Evolutionary conservation across 2,113 vertebrate genomes (phyloP), one percentile per base, ranked within the genome.

Genomic region (Alexandromys fortis): DNA sequence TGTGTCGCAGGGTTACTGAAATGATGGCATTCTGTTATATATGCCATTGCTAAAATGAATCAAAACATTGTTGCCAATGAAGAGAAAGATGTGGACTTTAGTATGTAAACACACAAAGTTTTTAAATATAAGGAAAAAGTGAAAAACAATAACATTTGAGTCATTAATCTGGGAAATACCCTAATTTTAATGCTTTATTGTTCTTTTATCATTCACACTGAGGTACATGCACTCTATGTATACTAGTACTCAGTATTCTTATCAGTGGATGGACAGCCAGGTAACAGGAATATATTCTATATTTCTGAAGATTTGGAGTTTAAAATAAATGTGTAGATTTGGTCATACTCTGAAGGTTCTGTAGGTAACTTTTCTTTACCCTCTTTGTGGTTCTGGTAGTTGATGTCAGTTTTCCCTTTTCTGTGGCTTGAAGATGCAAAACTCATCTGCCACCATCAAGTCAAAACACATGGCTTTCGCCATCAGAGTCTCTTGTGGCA

Each of bases 71-170:
- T 67, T 86, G 63, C 45, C 83, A 68, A 19, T 47, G 38, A 72
- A 85, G 45, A 90, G 22, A 73, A 87, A 45, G 35, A 70, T 91
- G 67, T 49, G 19, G 87, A 83, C 24, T 78, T 92, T 78, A 92
- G 65, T 76, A 33, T 65, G 28, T 76, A 24, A n/a, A 49, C 17
- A 22, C 75, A 42, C 24, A 79, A 38, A 17, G 1, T 26, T 63
- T 81, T 68, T 11, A 85, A 58, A 70, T 83, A n/a, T 83, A 14
- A 75, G 21, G 26, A 28, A 86, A 52, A 86, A 78, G 49, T 72
- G 35, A 35, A 52, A 87, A 73, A 45, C 22, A 63, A 3, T 67
- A 33, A 33, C 28, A 86, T 47, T 47, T 86, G 26, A 17, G 14
- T 47, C 28, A 45, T 67, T 78, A 82, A 87, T 76, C 42, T 72